Evolutionary conservation across 2,888 invertebrate species (phyloP).

Genomic region (Spilarctia lutea): DNA sequence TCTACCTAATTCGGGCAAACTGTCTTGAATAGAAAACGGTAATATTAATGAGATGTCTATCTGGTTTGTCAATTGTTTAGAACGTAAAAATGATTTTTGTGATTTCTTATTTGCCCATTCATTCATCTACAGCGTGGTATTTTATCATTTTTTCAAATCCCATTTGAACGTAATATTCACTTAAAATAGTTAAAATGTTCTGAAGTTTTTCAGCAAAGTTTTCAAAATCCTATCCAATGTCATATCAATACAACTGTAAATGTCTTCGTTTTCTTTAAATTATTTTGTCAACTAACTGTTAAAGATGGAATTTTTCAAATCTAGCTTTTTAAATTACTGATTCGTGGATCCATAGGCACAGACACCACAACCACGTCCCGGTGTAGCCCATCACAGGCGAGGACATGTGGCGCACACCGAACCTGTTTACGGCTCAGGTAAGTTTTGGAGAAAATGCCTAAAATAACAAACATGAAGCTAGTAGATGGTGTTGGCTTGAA

Average conservation of each 20-base stretch:
- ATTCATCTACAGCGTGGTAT: background rate
- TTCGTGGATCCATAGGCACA: conserved; percentile 4
- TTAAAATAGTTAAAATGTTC: no score
- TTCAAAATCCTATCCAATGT: no score
- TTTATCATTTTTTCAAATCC: no score
- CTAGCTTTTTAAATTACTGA: background rate
- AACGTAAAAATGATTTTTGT: background rate
- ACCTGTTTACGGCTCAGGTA: conserved; percentile 16
- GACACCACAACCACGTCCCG: conserved; percentile 2
- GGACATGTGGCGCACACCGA: conserved; percentile 24
- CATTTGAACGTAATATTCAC: no score
- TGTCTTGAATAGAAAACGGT: background rate
- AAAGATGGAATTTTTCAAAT: no score
- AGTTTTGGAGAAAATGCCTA: background rate
- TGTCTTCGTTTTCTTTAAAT: no score
- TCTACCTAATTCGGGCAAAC: background rate
- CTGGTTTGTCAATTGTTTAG: background rate
- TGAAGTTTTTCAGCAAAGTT: no score
- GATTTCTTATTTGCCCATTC: no score
- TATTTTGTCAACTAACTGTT: no score
- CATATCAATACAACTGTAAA: no score
- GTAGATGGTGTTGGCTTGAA: background rate
- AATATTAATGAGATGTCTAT: background rate
- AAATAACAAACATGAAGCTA: background rate
- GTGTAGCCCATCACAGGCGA: conserved; percentile 3